Evolutionary conservation across 35 echinoderm and acorn worm genomes (phyloP).

Genomic region (Heliocidaris tuberculata): DNA sequence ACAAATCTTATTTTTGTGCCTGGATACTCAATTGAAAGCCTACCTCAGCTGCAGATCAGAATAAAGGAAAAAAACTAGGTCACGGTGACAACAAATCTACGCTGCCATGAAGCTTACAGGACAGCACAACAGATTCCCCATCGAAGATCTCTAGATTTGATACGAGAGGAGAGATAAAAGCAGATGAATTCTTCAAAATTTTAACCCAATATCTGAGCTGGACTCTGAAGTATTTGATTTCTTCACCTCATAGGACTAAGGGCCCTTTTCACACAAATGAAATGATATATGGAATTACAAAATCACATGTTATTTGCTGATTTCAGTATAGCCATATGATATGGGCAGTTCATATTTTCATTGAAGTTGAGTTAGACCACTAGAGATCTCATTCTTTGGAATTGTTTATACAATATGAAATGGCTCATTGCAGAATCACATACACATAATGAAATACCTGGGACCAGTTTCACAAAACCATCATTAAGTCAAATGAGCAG

Average conservation of each 20-base stretch:
- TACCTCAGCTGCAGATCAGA: not conserved
- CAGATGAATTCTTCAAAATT: not conserved
- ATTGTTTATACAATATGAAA: no score
- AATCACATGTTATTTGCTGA: not conserved
- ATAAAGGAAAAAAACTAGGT: not conserved
- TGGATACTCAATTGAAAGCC: not conserved
- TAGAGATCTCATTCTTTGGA: no score
- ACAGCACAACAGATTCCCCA: not conserved
- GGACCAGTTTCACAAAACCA: no score
- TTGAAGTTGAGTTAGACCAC: no score
- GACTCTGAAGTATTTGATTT: not conserved
- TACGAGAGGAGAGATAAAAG: not conserved
- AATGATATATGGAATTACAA: not conserved
- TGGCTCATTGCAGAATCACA: no score
- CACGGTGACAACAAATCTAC: not conserved
- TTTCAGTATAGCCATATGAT: no score
- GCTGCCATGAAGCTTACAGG: not conserved
- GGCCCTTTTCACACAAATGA: not conserved
- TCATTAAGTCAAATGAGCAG: no score
- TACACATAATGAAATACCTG: no score
- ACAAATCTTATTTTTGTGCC: not conserved
- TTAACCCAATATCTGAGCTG: slow-evolving; percentile 9
- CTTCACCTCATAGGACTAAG: not conserved
- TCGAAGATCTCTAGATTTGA: not conserved
- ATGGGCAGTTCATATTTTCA: no score